Conservation (phyloP, 2,113 vertebrate species). For the Cyanoramphus novaezelandiae region DNA sequence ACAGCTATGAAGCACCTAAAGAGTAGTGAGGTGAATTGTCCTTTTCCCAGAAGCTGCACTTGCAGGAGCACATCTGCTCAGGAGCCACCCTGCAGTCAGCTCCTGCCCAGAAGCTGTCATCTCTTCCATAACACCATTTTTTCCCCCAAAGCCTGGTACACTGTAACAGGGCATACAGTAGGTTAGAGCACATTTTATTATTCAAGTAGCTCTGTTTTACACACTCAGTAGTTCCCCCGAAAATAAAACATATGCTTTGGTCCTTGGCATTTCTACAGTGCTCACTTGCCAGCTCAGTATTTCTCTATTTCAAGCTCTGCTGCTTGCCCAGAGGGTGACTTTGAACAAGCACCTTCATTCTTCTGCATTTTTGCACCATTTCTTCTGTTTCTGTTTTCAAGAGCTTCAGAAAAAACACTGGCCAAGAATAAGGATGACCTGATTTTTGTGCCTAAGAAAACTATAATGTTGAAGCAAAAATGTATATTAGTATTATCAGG, state of each 20-base stretch:
- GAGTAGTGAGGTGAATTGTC: rapidly evolving
- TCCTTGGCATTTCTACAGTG: background rate
- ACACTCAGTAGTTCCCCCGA: background rate
- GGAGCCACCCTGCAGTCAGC: background rate
- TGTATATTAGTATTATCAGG: background rate
- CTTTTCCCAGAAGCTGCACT: background rate
- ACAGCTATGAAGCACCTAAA: background rate
- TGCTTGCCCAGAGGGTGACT: background rate
- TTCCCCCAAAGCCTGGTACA: background rate
- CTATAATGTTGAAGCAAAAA: background rate
- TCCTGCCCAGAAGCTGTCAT: background rate
- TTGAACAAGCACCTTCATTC: background rate
- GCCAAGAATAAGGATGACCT: background rate
- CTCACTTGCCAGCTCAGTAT: background rate
- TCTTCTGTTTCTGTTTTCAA: background rate
- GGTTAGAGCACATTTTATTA: background rate
- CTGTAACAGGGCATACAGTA: background rate
- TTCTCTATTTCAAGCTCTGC: background rate
- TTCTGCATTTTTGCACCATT: background rate
- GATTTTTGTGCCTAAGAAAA: background rate
- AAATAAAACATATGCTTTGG: background rate
- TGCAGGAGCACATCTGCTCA: background rate
- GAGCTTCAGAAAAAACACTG: background rate
- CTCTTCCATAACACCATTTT: background rate
- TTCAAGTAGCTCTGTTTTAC: background rate